A percentile compares a stretch with the other conserved stretches of the same genome.
Conservation (phyloP, 1,140 invertebrate genomes). For the Drosophila pallidifrons region DNA sequence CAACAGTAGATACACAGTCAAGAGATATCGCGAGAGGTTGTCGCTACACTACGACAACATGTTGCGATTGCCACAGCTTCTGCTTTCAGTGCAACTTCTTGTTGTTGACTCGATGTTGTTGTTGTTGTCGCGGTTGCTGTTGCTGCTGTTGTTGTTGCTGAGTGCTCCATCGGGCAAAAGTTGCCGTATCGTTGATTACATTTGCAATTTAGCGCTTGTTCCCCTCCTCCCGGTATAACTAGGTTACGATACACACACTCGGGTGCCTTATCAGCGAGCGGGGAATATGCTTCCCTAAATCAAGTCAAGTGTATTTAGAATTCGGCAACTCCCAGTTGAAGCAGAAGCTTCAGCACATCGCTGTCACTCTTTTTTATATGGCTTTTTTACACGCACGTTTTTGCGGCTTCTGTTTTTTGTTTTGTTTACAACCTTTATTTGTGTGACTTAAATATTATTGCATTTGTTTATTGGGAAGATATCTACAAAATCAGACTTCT, state of each 20-base stretch:
- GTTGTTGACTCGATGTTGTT: constrained; percentile 33
- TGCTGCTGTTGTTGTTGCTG: constrained; percentile 11
- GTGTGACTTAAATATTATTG: constrained; percentile 61
- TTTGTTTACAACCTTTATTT: background rate
- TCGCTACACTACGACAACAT: constrained; percentile 66
- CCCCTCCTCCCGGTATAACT: constrained; percentile 13
- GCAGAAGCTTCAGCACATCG: background rate
- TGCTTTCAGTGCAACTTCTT: constrained; percentile 28
- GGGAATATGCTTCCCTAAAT: background rate
- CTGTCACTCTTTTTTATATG: constrained; percentile 18
- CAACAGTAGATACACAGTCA: constrained; percentile 61
- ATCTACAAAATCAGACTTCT: background rate
- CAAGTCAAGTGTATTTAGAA: constrained; percentile 3
- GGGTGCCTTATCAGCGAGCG: background rate
- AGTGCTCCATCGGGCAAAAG: constrained; percentile 8
- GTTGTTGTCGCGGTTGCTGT: constrained; percentile 16
- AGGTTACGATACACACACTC: constrained; percentile 13
- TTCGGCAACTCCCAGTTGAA: background rate
- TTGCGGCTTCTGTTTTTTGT: constrained; percentile 48
- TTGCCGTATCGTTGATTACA: constrained; percentile 53
- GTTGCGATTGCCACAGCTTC: constrained; percentile 28
- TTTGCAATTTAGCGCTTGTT: constrained; percentile 48
- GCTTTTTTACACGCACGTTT: constrained; percentile 34
- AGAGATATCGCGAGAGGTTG: constrained; percentile 70
- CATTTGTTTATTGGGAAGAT: constrained; percentile 55